Percentiles rank a stretch among this genome's conserved stretches.
Conservation (phyloP, 2,888 invertebrate species). For the Ormyrus rosae region DNA sequence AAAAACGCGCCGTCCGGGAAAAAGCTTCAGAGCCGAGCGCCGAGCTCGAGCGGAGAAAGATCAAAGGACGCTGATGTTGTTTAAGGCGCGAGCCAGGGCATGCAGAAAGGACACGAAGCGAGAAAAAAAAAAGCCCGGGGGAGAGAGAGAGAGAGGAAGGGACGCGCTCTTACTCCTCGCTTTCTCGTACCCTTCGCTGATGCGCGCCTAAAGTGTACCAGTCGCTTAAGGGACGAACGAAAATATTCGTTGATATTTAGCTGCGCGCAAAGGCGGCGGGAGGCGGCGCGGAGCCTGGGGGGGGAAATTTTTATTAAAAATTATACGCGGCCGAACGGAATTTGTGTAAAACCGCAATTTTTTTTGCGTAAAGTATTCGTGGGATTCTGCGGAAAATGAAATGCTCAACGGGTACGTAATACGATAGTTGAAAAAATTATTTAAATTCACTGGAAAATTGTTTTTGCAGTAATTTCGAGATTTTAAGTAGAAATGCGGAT, state of each 20-base stretch:
- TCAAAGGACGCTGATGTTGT: conserved; percentile 53
- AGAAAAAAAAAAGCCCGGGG: not conserved
- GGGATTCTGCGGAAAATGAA: too few relatives aligned
- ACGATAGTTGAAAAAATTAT: too few relatives aligned
- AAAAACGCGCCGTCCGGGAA: conserved; percentile 13
- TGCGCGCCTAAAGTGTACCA: conserved; percentile 19
- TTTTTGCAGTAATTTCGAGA: too few relatives aligned
- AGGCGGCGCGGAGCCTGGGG: too few relatives aligned
- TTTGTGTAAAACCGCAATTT: too few relatives aligned
- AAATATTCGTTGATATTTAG: not conserved
- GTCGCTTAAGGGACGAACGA: not conserved
- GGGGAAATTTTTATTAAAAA: too few relatives aligned
- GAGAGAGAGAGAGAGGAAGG: not conserved
- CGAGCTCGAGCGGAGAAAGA: conserved; percentile 26
- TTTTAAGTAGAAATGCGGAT: too few relatives aligned
- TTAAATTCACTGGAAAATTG: too few relatives aligned
- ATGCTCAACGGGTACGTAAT: too few relatives aligned
- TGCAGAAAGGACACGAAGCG: conserved; percentile 1
- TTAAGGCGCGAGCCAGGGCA: conserved; percentile 28
- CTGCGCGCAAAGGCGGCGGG: too few relatives aligned
- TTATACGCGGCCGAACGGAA: too few relatives aligned
- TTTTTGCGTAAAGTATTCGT: too few relatives aligned
- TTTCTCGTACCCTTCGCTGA: conserved; percentile 23
- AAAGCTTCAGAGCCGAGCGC: conserved; percentile 2
- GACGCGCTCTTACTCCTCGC: not conserved